Evolutionary conservation across 2,888 invertebrate genomes (phyloP), one percentile per base, ranked within the genome.

Genomic region (Agrotis exclamationis): DNA sequence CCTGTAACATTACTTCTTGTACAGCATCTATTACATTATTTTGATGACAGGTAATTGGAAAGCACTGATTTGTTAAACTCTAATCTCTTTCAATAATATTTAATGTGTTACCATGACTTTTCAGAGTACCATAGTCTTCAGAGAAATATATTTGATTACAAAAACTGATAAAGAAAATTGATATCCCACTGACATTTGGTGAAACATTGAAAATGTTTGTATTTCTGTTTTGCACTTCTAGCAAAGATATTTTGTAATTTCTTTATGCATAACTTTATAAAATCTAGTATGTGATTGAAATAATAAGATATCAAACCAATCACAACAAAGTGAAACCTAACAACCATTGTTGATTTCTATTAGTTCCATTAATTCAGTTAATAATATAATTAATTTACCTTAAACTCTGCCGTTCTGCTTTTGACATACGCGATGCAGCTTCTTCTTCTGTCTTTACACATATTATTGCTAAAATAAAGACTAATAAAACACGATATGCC

Each of bases 401-500:
- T 84, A 98, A 94, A 80, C 96, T 95, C 68, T 96, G 94, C 79
- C 97, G 96, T 89, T 98, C 98, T 86, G 97, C 95, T 86, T 95
- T 96, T 48, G 97, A 96, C 97, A 98, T 97, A 80, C 93, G 90
- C 62, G 90, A 83, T 56, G 87, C 73, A 70, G 88, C 82, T 69
- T 95, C 94, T 81, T 95, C 95, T 82, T 95, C 95, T 44, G 94
- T 93, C 53, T 84, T 94, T 63, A 94, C 95, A 87, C 92, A 93
- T 89, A 94, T 92, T 87, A 94, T 92, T 79, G 92, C 90, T 86
- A 95, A 91, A 90, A 94, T 89, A 87, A 94, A 90, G 86, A 95
- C 88, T 90, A 95, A 87, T 84, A 95, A 85, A 87, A 93, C 88
- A 85, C 92, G 92, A 92, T 93, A 95, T 86, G 91, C 91, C 95